Evolutionary conservation across 2,797 vertebrate genomes (phyloP).

Genomic region (Cossypha polioptera): DNA sequence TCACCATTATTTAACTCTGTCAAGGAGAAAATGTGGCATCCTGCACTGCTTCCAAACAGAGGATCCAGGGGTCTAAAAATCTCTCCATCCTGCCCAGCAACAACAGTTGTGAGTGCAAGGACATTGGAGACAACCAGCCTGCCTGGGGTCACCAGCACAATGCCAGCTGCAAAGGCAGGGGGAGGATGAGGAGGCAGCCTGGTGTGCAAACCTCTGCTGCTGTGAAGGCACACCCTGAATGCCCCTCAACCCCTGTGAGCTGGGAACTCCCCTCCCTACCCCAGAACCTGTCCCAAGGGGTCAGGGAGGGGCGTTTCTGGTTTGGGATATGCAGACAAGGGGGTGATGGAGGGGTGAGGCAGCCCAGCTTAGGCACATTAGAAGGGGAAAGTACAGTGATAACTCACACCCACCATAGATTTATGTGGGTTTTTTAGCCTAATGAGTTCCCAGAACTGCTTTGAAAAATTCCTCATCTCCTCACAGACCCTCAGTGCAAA

Average conservation of each 20-base stretch:
- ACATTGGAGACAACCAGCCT: accelerated
- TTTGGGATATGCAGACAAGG: accelerated
- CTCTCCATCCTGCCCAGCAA: not conserved
- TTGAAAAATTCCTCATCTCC: not conserved
- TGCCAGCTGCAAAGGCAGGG: accelerated
- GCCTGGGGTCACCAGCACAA: accelerated
- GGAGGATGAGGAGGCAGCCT: not conserved
- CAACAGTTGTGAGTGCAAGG: accelerated
- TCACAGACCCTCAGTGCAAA: accelerated
- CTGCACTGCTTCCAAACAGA: not conserved
- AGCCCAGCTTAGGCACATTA: accelerated
- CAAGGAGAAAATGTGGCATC: not conserved
- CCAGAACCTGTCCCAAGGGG: not conserved
- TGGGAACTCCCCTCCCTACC: not conserved
- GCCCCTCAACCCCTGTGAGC: accelerated
- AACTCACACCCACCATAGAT: not conserved
- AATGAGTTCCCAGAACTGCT: not conserved
- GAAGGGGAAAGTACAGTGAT: not conserved
- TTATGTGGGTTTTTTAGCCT: not conserved
- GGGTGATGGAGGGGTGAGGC: not conserved
- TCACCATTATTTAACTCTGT: not conserved
- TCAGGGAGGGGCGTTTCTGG: accelerated
- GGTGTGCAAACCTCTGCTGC: not conserved
- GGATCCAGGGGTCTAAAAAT: not conserved
- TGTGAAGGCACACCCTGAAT: accelerated